Conservation (phyloP, 2,888 invertebrate species). For the Macroteleia sp. region DNA sequence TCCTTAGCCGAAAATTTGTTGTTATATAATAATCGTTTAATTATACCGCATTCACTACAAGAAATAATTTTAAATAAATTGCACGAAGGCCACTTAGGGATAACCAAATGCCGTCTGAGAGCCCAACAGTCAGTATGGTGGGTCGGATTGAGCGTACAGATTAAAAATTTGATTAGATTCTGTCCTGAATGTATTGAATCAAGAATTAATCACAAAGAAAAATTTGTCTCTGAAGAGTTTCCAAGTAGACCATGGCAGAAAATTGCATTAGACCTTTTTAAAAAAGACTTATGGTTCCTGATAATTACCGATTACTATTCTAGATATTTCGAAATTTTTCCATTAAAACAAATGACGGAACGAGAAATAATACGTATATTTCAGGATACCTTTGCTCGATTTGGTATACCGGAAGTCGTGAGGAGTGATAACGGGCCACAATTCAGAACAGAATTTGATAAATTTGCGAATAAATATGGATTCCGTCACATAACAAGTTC, state of each 20-base stretch:
- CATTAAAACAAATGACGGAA: slow-evolving; percentile 34
- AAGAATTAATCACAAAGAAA: neutral
- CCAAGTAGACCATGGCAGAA: slow-evolving; percentile 64
- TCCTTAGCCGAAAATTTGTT: slow-evolving; percentile 59
- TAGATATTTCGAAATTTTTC: slow-evolving; percentile 57
- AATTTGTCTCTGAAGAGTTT: slow-evolving; percentile 12
- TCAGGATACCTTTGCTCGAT: slow-evolving; percentile 12
- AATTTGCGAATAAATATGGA: too few relatives aligned
- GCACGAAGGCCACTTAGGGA: slow-evolving; percentile 67
- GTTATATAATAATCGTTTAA: slow-evolving; percentile 59
- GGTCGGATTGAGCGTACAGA: slow-evolving; percentile 14
- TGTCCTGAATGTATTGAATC: slow-evolving; percentile 19
- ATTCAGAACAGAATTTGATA: slow-evolving; percentile 39
- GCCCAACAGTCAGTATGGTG: slow-evolving; percentile 18
- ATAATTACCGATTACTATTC: slow-evolving; percentile 53
- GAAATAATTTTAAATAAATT: slow-evolving; percentile 60
- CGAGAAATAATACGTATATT: slow-evolving; percentile 21
- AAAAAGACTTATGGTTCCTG: slow-evolving; percentile 49
- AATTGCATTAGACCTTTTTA: slow-evolving; percentile 61
- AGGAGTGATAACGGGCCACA: slow-evolving; percentile 30
- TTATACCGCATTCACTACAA: slow-evolving; percentile 63
- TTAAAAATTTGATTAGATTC: slow-evolving; percentile 38
- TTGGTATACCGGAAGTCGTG: slow-evolving; percentile 22
- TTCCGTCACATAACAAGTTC: neutral
- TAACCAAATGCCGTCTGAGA: slow-evolving; percentile 13